Evolutionary conservation across 2,113 vertebrate species (phyloP).

Genomic region (Sprattus sprattus): DNA sequence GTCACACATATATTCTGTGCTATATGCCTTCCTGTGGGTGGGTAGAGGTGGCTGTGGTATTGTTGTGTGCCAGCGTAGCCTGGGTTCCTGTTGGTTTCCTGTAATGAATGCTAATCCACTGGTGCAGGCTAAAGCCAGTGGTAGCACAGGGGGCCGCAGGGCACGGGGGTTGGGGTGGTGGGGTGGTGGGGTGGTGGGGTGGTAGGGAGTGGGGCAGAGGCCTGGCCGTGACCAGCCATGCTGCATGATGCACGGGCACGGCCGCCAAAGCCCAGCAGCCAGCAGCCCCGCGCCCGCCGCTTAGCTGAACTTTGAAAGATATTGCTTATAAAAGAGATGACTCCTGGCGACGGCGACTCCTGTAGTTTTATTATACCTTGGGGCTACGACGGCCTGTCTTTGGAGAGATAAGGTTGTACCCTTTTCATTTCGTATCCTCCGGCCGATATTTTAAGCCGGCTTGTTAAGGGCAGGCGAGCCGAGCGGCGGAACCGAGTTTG

Average conservation of each 20-base stretch:
- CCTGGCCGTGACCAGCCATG: background rate
- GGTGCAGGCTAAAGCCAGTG: constrained; percentile 9
- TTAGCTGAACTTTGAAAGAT: constrained; percentile 86
- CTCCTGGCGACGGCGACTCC: constrained; percentile 84
- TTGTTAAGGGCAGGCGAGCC: constrained; percentile 77
- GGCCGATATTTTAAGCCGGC: constrained; percentile 82
- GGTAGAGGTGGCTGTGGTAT: constrained; percentile 7
- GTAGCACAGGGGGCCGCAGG: background rate
- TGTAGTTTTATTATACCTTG: constrained; percentile 92
- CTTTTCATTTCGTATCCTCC: constrained; percentile 90
- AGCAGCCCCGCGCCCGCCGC: constrained; percentile 70
- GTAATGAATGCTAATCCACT: constrained; percentile 45
- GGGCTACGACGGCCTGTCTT: constrained; percentile 85
- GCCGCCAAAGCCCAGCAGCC: background rate
- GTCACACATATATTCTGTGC: background rate
- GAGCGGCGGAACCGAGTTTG: constrained; percentile 64
- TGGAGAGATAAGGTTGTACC: constrained; percentile 92
- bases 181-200: background rate
- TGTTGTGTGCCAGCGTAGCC: constrained; percentile 19
- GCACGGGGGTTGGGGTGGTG: too few species aligned
- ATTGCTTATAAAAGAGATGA: constrained; percentile 89
- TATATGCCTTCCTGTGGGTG: background rate
- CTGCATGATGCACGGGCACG: background rate
- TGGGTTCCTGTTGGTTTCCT: background rate
- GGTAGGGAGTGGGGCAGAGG: background rate